These are phyloP conservation scores for Eurypyga helias DNA, from an alignment of 2,113 vertebrate species.

Conservation along the genomic window DNA sequence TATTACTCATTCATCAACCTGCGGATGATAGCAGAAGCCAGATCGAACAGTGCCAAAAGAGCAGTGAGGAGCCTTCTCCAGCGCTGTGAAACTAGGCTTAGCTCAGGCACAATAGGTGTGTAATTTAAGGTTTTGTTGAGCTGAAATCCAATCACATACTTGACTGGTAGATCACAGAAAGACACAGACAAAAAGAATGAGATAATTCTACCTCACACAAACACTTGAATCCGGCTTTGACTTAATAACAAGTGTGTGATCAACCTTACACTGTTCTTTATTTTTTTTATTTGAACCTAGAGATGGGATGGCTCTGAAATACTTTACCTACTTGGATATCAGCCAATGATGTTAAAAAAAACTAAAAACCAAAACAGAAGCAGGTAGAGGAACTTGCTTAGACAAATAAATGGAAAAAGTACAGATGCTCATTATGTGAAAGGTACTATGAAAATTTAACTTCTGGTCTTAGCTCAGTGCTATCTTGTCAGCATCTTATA, in stretches of 20 bases:
- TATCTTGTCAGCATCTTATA: neutral
- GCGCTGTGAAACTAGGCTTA: constrained; percentile 91
- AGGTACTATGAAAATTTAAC: neutral
- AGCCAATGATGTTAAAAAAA: neutral
- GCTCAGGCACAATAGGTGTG: constrained; percentile 95
- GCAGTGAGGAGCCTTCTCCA: constrained; percentile 83
- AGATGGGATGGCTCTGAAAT: constrained; percentile 1
- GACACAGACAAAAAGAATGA: constrained; percentile 86
- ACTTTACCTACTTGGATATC: constrained; percentile 7
- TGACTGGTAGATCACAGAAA: constrained; percentile 97
- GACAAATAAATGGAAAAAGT: neutral
- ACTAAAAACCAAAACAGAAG: neutral
- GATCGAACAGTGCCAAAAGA: constrained; percentile 84
- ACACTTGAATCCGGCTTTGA: constrained; percentile 77
- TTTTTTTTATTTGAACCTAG: constrained; percentile 22
- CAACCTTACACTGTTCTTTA: constrained; percentile 69
- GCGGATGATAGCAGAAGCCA: constrained; percentile 81
- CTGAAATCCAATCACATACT: constrained; percentile 99
- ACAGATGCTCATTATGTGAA: neutral
- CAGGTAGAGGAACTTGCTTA: neutral
- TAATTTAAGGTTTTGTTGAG: constrained; percentile 99
- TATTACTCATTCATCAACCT: constrained; percentile 92
- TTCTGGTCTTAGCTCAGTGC: neutral
- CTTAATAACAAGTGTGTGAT: constrained; percentile 79
- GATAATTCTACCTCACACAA: constrained; percentile 90